Evolutionary conservation across 2,113 vertebrate species (phyloP).

Genomic region (Bubo bubo): DNA sequence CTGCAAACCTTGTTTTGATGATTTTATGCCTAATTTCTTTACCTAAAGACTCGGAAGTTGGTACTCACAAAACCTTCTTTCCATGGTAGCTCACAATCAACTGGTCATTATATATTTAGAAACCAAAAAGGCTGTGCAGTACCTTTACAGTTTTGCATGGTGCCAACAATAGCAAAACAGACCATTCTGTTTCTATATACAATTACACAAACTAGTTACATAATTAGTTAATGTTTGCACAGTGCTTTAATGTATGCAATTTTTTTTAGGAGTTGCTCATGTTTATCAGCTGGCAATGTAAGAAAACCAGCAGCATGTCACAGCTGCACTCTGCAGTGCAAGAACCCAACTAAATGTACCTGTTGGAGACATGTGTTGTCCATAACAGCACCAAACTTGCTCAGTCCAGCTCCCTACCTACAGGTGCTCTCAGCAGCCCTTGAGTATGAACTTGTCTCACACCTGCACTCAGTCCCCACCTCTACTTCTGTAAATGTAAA

Average conservation of each 20-base stretch:
- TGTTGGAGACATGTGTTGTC: rapidly evolving
- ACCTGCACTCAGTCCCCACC: not conserved
- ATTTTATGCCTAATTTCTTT: not conserved
- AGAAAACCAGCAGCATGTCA: not conserved
- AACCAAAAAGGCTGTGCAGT: not conserved
- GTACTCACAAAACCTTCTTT: not conserved
- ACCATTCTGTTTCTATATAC: not conserved
- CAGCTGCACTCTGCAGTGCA: not conserved
- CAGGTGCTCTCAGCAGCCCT: not conserved
- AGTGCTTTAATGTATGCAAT: not conserved
- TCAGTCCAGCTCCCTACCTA: not conserved
- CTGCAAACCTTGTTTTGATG: not conserved
- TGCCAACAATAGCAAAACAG: not conserved
- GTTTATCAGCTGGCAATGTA: not conserved
- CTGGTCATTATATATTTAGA: not conserved
- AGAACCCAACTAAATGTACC: not conserved
- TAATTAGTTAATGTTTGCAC: not conserved
- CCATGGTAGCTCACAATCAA: not conserved
- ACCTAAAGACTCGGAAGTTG: not conserved
- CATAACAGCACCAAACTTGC: not conserved
- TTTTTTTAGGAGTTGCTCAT: not conserved
- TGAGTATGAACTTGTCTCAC: not conserved
- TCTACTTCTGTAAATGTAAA: not conserved
- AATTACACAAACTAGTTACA: not conserved
- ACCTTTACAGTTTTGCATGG: not conserved